Percentiles rank a stretch among this genome's conserved stretches.
These are phyloP conservation scores for Eciton burchellii DNA, from an alignment of 1,140 invertebrate species.

Conservation along the genomic window DNA sequence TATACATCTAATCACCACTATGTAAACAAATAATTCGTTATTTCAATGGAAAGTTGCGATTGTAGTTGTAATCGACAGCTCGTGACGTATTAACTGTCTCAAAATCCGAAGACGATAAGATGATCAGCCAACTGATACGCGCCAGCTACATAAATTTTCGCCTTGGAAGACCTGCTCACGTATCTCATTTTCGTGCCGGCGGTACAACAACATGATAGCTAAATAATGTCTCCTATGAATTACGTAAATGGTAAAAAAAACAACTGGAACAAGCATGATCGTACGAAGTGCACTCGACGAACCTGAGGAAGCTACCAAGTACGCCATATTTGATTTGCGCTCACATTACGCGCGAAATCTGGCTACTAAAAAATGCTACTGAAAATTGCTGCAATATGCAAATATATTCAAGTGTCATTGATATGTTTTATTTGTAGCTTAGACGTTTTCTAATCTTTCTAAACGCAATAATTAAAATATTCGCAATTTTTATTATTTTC, in stretches of 20 bases:
- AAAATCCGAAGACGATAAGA: background rate
- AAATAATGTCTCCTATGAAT: background rate
- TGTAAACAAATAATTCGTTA: background rate
- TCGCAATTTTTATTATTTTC: too few species aligned
- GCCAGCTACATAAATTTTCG: slow-evolving; percentile 24
- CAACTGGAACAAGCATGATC: too few species aligned
- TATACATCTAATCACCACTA: background rate
- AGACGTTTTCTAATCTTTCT: too few species aligned
- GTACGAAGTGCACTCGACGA: too few species aligned
- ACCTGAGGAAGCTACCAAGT: too few species aligned
- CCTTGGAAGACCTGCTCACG: background rate
- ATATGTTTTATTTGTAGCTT: too few species aligned
- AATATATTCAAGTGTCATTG: too few species aligned
- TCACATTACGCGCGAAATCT: too few species aligned
- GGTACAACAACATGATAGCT: background rate
- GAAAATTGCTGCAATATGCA: too few species aligned
- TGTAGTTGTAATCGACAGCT: background rate
- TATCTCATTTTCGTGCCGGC: background rate
- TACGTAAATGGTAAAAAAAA: background rate
- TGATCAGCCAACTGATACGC: slow-evolving; percentile 61
- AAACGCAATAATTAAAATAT: too few species aligned
- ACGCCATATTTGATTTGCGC: too few species aligned
- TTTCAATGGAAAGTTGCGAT: background rate
- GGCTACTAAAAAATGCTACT: too few species aligned
- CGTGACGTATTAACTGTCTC: background rate